Conservation (phyloP, 2,797 vertebrate species). For the Bucorvus abyssinicus region DNA sequence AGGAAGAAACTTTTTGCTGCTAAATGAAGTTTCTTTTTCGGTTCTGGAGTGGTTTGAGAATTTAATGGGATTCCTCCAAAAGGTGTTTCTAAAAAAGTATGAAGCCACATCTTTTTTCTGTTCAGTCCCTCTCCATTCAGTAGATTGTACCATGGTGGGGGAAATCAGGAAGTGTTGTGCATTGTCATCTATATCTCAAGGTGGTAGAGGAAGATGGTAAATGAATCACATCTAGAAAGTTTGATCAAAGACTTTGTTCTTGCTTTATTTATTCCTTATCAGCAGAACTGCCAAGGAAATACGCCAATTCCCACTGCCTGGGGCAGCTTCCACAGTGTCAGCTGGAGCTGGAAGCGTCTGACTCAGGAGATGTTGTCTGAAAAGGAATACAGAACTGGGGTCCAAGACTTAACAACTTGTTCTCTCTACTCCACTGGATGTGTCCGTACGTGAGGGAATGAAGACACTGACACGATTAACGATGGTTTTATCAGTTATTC, state of each 20-base stretch:
- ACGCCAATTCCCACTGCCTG: background rate
- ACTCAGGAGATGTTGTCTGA: background rate
- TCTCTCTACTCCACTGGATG: background rate
- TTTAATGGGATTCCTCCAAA: background rate
- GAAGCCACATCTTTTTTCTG: background rate
- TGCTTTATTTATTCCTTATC: background rate
- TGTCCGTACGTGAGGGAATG: background rate
- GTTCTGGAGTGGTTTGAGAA: background rate
- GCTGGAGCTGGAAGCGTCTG: background rate
- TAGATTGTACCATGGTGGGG: background rate
- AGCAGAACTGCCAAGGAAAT: background rate
- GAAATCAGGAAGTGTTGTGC: background rate
- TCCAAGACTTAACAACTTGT: background rate
- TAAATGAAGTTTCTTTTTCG: background rate
- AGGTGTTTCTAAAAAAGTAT: accelerated
- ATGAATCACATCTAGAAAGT: background rate
- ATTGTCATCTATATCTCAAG: background rate
- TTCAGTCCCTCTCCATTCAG: background rate
- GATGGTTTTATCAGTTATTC: background rate
- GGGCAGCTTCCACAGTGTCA: background rate
- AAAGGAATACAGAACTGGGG: background rate
- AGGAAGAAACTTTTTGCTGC: background rate
- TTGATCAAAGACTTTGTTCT: background rate
- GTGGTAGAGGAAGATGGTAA: background rate
- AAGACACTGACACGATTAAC: background rate